Conservation (phyloP, 2,888 invertebrate species). For the Erannis defoliaria region DNA sequence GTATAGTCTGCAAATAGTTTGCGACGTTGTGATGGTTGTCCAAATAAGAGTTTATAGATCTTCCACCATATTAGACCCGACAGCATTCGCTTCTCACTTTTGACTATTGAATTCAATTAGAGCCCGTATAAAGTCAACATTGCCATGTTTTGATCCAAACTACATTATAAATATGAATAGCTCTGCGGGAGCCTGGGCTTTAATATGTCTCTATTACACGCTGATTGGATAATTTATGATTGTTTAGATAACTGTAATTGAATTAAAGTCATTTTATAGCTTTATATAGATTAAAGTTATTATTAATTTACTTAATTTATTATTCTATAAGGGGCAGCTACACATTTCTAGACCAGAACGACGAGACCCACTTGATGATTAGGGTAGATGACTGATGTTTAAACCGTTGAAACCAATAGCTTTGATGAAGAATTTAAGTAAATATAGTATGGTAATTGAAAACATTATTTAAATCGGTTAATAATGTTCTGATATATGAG, state of each 20-base stretch:
- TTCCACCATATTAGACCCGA: slow-evolving; percentile 3
- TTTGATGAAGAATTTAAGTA: too few relatives aligned
- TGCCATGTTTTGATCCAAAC: slow-evolving; percentile 25
- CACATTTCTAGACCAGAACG: not conserved
- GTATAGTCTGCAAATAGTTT: not conserved
- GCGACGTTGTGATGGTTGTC: not conserved
- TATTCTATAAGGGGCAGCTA: not conserved
- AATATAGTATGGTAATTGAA: too few relatives aligned
- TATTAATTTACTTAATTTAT: not conserved
- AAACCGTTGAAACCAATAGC: too few relatives aligned
- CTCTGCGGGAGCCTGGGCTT: slow-evolving; percentile 19
- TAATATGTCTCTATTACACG: slow-evolving; percentile 27
- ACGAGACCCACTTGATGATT: too few relatives aligned
- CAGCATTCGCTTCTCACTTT: slow-evolving; percentile 18
- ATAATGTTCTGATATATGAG: too few relatives aligned
- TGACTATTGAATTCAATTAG: slow-evolving; percentile 23
- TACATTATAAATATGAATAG: slow-evolving; percentile 22
- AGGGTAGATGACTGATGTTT: too few relatives aligned
- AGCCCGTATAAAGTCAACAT: slow-evolving; percentile 21
- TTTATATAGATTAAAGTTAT: not conserved
- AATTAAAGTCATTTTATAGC: slow-evolving; percentile 16
- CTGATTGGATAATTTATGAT: slow-evolving; percentile 23
- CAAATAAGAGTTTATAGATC: slow-evolving; percentile 8
- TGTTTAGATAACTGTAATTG: slow-evolving; percentile 17
- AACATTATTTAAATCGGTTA: too few relatives aligned